Conservation (phyloP, 2,888 invertebrate genomes). For the Cremastinae sp. region DNA sequence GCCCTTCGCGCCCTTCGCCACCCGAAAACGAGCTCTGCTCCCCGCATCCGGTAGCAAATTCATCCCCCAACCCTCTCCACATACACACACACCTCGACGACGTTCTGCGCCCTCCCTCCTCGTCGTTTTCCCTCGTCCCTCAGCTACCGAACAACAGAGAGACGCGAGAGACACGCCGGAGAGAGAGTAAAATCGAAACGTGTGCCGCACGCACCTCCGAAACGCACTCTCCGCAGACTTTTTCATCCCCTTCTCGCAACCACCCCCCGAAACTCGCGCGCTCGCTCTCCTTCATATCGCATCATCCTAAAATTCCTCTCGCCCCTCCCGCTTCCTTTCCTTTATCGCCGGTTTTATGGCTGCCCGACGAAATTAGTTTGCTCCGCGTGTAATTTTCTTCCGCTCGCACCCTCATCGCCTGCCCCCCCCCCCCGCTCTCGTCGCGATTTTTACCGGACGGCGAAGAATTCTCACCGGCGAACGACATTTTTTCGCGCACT, state of each 20-base stretch:
- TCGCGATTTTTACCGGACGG: neutral
- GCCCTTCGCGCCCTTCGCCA: neutral
- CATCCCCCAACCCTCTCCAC: slow-evolving; percentile 4
- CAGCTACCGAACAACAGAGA: no score
- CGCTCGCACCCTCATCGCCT: neutral
- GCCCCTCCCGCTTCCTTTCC: neutral
- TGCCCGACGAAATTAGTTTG: slow-evolving; percentile 60
- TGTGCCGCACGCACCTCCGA: slow-evolving; percentile 36
- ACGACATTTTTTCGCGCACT: neutral
- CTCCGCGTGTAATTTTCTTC: slow-evolving; percentile 57
- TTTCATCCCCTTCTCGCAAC: slow-evolving; percentile 1
- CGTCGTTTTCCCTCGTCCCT: neutral
- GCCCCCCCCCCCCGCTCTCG: neutral
- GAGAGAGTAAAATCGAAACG: slow-evolving; percentile 29
- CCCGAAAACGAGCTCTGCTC: neutral
- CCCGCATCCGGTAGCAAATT: neutral
- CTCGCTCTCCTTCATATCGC: slow-evolving; percentile 14
- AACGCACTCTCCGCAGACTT: slow-evolving; percentile 2
- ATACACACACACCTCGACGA: no score
- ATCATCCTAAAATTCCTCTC: slow-evolving; percentile 25
- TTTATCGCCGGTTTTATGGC: slow-evolving; percentile 50
- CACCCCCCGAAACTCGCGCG: no score
- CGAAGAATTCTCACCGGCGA: neutral
- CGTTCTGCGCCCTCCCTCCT: no score
- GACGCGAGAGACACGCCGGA: neutral